Base-by-base conservation (phyloP, 37 sponge, comb jelly and placozoan species). In the Spongia lamella region DNA sequence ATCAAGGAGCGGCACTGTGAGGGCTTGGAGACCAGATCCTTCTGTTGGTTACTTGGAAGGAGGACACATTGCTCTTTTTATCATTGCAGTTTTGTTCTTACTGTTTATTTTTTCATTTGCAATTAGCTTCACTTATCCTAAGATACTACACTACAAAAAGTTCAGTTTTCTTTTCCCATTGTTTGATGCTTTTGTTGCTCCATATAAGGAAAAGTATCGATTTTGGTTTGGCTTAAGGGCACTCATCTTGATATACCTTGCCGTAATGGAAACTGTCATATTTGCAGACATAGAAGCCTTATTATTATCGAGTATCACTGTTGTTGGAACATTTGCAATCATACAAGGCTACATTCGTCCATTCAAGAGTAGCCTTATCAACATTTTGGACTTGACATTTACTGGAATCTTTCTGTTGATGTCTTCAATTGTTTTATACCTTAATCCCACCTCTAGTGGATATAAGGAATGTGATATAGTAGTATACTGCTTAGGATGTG, bases 191-290 rank as follows among this genome's bases (percentile, higher is more conserved):
- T 66, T 67, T 60, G 40, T 36, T 33, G 83, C 61, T 32, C 83
- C 76, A 26, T 83, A 66, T 66, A 66, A 68, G 31, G 83, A 83
- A 75, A 66, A 57, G 26, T 75, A 51, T 19, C 68, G 76, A 25
- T 68, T 49, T 49, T 83, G 83, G 83, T 67, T 83, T 83, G 83
- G 76, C 11, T 1, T 75, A 37, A 37, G 83, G 17, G 37, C 70
- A 4, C 1, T 70, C 0, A 7, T 70, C 1, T 52, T 75, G 19
- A 14, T 53, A 7, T 51, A 26, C 25, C 60, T 83, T 17, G 56
- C 57, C 32, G 47, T 56, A 3, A 75, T 51, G 14, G 47, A 43
- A 43, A 43, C 47, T 13, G 47, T 43, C 9, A 43, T 43, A 43
- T 43, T 43, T 43, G 47, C 5, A 13, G 47, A 43, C 9, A 43